phyloP scores from a whole-genome alignment of 2,797 vertebrate species.

The Rhinichthys osculus region DNA sequence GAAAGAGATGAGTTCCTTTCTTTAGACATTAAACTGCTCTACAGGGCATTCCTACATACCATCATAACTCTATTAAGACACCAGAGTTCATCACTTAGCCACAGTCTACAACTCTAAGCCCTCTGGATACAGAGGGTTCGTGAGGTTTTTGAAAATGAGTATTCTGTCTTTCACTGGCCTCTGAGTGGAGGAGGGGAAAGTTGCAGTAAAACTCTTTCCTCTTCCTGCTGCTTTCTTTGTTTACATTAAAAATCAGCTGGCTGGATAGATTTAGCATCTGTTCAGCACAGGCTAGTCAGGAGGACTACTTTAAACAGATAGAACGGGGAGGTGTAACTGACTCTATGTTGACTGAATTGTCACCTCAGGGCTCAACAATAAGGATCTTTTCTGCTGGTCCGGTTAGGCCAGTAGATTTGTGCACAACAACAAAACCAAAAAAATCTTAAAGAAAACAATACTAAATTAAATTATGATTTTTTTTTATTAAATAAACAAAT shows the following conservation, averaged over 20 bases:
- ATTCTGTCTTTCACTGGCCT: constrained; percentile 3
- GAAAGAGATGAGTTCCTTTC: constrained; percentile 37
- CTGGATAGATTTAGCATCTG: constrained; percentile 36
- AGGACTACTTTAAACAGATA: not conserved
- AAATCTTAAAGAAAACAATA: not conserved
- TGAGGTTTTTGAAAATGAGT: constrained; percentile 40
- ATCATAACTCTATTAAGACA: constrained; percentile 40
- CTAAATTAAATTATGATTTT: not conserved
- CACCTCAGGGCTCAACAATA: constrained; percentile 11
- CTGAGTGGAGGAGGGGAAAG: constrained; percentile 3
- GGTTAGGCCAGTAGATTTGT: not conserved
- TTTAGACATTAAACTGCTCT: constrained; percentile 48
- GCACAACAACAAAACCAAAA: not conserved
- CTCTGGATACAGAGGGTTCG: constrained; percentile 20
- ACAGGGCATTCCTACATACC: constrained; percentile 10
- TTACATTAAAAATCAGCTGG: constrained; percentile 34
- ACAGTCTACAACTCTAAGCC: constrained; percentile 38
- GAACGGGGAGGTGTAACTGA: not conserved
- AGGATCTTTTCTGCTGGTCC: not conserved
- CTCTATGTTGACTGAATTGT: not conserved
- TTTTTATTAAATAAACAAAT: not conserved
- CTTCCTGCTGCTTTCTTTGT: constrained; percentile 29
- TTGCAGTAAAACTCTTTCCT: constrained; percentile 38
- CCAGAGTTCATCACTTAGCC: constrained; percentile 34
- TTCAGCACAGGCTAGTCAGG: not conserved